Evolutionary conservation across 2,797 vertebrate species (phyloP), one percentile per base, ranked within the genome.

Genomic region (Myoxocephalus aenaeus): DNA sequence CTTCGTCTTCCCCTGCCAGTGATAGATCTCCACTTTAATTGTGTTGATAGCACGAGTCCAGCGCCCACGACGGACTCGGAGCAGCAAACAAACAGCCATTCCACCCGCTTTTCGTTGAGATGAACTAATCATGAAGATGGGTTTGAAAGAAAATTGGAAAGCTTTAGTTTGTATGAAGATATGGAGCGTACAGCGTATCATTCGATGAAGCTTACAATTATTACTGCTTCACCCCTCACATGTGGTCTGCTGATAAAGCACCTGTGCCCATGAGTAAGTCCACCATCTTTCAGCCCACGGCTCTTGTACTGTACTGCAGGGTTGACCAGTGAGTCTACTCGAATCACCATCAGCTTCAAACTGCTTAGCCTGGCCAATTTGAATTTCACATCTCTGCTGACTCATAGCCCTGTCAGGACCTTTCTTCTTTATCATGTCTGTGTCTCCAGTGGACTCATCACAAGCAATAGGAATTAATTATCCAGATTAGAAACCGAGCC

Each of bases 331-430:
- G 81, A 89, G 90, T 94, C 93, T 13, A 46, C 90, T 92, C 89
- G 73, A 84, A 94, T 95, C 89, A 93, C 77, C 91, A 87, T 93
- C 93, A 93, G 71, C 85, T 84, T 83, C 87, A 88, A 94, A 94
- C 86, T 94, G 93, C 94, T 95, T 93, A 86, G 92, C 85, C 71
- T 78, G 88, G 89, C 88, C 92, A 88, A 92, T 94, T 93, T 93
- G 87, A 93, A 91, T 91, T 90, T 91, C 91, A 91, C 89, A 90
- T 93, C 85, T 92, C 91, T 94, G 94, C 93, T 95, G 93, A 94
- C 91, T 95, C 93, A 93, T 86, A 86, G 87, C 84, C 88, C 90
- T 93, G 94, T 94, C 94, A 94, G 84, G 88, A 90, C 89, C 89
- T 91, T 88, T 94, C 86, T 91, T 89, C 90, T 92, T 92, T 91